Conservation (phyloP, 2,888 invertebrate genomes). For the Galeopsomyia nigrocyanea region DNA sequence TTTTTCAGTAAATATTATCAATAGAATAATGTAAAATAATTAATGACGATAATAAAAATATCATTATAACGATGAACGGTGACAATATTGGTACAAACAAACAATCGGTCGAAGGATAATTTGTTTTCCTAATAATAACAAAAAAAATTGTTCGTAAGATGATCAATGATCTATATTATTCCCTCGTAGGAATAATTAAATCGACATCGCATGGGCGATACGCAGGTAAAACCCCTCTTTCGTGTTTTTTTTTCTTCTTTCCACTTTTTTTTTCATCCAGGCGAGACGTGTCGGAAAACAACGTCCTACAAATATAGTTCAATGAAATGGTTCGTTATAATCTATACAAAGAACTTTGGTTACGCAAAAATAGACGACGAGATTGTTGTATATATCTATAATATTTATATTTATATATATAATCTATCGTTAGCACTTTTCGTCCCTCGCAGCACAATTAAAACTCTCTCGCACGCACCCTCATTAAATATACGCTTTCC, state of each 20-base stretch:
- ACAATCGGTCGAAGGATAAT: slow-evolving; percentile 31
- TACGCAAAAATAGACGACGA: slow-evolving; percentile 66
- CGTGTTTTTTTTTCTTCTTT: slow-evolving; percentile 20
- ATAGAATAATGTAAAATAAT: slow-evolving; percentile 42
- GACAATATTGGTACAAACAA: neutral
- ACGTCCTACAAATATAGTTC: slow-evolving; percentile 38
- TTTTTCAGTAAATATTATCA: slow-evolving; percentile 43
- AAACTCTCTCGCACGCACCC: slow-evolving; percentile 40
- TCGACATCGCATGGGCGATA: slow-evolving; percentile 50
- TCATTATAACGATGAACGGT: slow-evolving; percentile 23
- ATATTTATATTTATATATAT: slow-evolving; percentile 45
- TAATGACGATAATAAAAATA: slow-evolving; percentile 44
- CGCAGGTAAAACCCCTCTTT: slow-evolving; percentile 27
- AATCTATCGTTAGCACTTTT: slow-evolving; percentile 54
- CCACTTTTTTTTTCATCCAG: slow-evolving; percentile 23
- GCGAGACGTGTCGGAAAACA: slow-evolving; percentile 4
- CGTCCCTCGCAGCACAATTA: slow-evolving; percentile 33
- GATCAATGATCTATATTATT: slow-evolving; percentile 42
- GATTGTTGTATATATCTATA: slow-evolving; percentile 47
- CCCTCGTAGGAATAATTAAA: slow-evolving; percentile 58
- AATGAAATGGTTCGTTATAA: slow-evolving; percentile 37
- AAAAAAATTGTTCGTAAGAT: no score
- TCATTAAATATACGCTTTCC: neutral
- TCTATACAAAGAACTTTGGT: slow-evolving; percentile 62
- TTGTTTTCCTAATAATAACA: slow-evolving; percentile 36